These are phyloP conservation scores for Silurus meridionalis DNA, from an alignment of 2,113 vertebrate genomes.

Conservation along the genomic window DNA sequence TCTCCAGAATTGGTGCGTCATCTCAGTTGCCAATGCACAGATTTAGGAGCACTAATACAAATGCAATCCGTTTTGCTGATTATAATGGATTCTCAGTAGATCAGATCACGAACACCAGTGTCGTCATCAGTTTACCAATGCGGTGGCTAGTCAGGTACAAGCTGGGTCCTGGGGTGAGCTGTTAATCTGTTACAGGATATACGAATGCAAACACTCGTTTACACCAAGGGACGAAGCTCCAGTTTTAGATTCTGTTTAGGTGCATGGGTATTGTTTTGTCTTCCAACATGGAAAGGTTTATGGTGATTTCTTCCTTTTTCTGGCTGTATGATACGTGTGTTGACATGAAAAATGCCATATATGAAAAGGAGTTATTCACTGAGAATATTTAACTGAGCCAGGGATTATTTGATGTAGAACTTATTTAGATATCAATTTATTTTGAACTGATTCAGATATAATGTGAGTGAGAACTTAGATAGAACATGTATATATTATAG, in stretches of 20 bases:
- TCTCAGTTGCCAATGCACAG: not conserved
- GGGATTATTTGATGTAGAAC: no score
- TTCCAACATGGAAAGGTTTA: not conserved
- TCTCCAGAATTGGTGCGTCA: not conserved
- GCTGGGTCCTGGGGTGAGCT: not conserved
- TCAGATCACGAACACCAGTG: not conserved
- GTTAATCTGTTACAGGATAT: not conserved
- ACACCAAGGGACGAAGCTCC: not conserved
- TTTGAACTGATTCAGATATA: no score
- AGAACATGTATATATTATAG: no score
- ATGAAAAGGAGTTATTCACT: no score
- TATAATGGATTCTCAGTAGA: not conserved
- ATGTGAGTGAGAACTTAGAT: no score
- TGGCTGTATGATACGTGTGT: not conserved
- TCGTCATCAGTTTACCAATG: not conserved
- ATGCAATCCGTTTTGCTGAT: not conserved
- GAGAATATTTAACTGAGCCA: no score
- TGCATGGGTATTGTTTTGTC: not conserved
- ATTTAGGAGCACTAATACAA: not conserved
- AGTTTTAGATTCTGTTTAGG: not conserved
- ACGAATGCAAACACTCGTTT: not conserved
- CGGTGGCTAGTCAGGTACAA: not conserved
- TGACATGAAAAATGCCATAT: not conserved
- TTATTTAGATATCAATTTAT: no score
- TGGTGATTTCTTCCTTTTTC: not conserved